These are phyloP conservation scores for Branchipolynoe longqiensis DNA, from an alignment of 2,888 invertebrate species.

Conservation along the genomic window DNA sequence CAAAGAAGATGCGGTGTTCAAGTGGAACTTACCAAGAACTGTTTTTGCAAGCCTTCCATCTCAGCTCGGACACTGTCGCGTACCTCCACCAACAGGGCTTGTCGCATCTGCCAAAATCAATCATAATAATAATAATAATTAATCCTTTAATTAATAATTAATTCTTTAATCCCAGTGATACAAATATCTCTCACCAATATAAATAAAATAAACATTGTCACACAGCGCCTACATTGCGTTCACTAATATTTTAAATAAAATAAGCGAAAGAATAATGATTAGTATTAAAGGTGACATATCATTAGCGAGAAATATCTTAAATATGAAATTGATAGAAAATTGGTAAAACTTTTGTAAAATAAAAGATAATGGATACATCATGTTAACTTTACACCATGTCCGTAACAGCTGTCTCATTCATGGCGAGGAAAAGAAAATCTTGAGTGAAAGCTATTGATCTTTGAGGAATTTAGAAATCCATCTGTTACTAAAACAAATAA, in stretches of 20 bases:
- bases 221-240: not conserved
- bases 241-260: not conserved
- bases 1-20: not conserved
- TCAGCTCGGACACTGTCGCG: slow-evolving; percentile 70
- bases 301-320: too few relatives aligned
- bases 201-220: not conserved
- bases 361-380: not conserved
- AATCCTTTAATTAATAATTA: too few relatives aligned
- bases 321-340: too few relatives aligned
- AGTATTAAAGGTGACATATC: not conserved
- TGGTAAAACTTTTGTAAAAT: not conserved
- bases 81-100: slow-evolving; percentile 72
- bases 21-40: slow-evolving; percentile 67
- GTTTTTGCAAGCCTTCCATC: slow-evolving; percentile 70
- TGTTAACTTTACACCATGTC: too few relatives aligned
- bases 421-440: too few relatives aligned
- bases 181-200: not conserved
- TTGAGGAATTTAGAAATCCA: too few relatives aligned
- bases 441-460: too few relatives aligned
- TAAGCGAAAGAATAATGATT: not conserved
- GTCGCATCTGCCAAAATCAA: slow-evolving; percentile 70
- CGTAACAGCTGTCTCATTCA: too few relatives aligned
- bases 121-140: not conserved
- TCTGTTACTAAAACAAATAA: too few relatives aligned
- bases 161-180: not conserved